Evolutionary conservation across 2,888 invertebrate species (phyloP).

Genomic region (Sympetrum striolatum): DNA sequence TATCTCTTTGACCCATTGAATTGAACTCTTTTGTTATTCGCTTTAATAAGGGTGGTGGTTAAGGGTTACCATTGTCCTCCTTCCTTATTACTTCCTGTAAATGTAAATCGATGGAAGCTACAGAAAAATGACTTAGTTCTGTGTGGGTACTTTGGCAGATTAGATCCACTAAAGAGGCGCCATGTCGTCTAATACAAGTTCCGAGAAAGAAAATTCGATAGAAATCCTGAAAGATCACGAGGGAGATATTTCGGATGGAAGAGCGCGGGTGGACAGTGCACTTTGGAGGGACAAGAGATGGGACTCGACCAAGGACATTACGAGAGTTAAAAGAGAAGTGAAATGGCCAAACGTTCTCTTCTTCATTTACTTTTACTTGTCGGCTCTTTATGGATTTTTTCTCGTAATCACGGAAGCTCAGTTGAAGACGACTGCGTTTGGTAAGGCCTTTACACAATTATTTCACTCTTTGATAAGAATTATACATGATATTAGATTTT

Average conservation of each 20-base stretch:
- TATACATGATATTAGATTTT: no score
- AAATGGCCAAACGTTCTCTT: slow-evolving; percentile 77
- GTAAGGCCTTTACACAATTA: slow-evolving; percentile 62
- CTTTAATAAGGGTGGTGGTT: neutral
- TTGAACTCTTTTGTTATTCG: neutral
- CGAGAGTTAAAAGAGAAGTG: slow-evolving; percentile 64
- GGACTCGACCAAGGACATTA: neutral
- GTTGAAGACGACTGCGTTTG: slow-evolving; percentile 68
- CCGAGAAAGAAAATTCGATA: neutral
- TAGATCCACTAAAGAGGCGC: neutral
- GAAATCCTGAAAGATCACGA: neutral
- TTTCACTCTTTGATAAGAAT: no score
- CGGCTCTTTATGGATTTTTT: slow-evolving; percentile 71
- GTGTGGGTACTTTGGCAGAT: neutral
- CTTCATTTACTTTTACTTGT: slow-evolving; percentile 75
- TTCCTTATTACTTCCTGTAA: neutral
- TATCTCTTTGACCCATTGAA: neutral
- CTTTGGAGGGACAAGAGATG: neutral
- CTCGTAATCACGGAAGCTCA: slow-evolving; percentile 67
- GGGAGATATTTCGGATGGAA: no score
- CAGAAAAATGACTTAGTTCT: neutral
- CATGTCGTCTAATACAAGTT: neutral
- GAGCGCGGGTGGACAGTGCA: neutral
- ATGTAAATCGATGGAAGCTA: neutral
- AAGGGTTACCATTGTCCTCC: neutral